A percentile compares a stretch with the other conserved stretches of the same genome.
phyloP scores from a whole-genome alignment of 2,888 invertebrate species.

The Trichopoda pennipes region DNA sequence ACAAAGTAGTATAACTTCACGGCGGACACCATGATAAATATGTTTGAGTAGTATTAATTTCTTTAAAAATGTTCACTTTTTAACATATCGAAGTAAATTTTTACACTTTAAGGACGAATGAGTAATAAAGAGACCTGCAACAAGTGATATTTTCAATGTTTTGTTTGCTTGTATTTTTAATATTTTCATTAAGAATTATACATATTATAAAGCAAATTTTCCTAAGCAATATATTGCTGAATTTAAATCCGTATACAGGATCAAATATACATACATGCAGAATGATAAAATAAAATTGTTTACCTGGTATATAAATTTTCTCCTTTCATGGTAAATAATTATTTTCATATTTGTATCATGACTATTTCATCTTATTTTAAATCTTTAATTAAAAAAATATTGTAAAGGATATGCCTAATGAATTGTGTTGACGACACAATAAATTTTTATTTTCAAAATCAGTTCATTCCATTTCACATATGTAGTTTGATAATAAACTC shows the following conservation, averaged over 20 bases:
- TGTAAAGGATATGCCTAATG: background rate
- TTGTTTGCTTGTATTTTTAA: background rate
- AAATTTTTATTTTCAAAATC: no score
- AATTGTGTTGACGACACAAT: no score
- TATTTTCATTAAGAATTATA: no score
- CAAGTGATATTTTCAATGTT: no score
- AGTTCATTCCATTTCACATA: background rate
- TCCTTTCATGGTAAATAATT: conserved; percentile 31
- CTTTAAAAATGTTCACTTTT: no score
- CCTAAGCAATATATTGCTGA: conserved; percentile 33
- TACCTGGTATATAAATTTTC: conserved; percentile 27
- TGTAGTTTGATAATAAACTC: background rate
- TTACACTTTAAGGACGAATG: no score
- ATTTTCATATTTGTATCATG: conserved; percentile 18
- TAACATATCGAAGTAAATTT: no score
- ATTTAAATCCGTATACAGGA: conserved; percentile 29
- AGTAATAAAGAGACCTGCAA: no score
- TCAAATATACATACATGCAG: background rate
- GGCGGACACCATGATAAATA: no score
- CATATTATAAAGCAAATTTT: background rate
- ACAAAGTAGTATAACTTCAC: no score
- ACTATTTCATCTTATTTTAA: conserved; percentile 4
- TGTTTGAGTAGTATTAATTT: no score
- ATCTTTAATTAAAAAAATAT: conserved; percentile 3
- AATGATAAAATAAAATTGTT: conserved; percentile 1